Conservation (phyloP, 2,888 invertebrate species). For the Epinotia brunnichana region DNA sequence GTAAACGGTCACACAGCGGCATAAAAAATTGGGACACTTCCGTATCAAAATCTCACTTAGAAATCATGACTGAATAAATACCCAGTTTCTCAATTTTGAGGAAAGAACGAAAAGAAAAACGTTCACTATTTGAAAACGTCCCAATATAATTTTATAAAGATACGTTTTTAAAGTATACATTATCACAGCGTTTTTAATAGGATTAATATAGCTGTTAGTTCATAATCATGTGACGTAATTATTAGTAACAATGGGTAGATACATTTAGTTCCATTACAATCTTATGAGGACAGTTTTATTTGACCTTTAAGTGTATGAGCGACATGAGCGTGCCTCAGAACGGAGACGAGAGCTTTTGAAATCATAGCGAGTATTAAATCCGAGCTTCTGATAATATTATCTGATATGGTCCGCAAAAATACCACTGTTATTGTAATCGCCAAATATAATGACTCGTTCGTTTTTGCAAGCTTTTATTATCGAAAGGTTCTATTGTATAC, state of each 20-base stretch:
- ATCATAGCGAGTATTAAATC: constrained; percentile 4
- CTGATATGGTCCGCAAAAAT: constrained; percentile 25
- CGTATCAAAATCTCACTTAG: too few relatives aligned
- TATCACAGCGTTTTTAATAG: too few relatives aligned
- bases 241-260: neutral
- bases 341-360: constrained; percentile 3
- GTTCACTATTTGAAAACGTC: too few relatives aligned
- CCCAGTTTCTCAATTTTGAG: too few relatives aligned
- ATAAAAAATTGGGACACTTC: too few relatives aligned
- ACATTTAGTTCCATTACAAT: neutral
- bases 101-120: too few relatives aligned
- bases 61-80: too few relatives aligned
- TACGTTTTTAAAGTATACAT: too few relatives aligned
- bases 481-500: constrained; percentile 18
- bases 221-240: too few relatives aligned
- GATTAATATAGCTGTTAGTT: too few relatives aligned
- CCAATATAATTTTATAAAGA: too few relatives aligned
- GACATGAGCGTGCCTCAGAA: neutral
- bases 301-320: neutral
- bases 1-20: too few relatives aligned
- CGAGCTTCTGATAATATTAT: constrained; percentile 37
- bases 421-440: constrained; percentile 31
- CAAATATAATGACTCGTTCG: constrained; percentile 33
- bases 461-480: constrained; percentile 14
- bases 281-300: neutral